These are phyloP conservation scores for Steinernema feltiae DNA, from an alignment of 1,140 invertebrate genomes.

Conservation along the genomic window DNA sequence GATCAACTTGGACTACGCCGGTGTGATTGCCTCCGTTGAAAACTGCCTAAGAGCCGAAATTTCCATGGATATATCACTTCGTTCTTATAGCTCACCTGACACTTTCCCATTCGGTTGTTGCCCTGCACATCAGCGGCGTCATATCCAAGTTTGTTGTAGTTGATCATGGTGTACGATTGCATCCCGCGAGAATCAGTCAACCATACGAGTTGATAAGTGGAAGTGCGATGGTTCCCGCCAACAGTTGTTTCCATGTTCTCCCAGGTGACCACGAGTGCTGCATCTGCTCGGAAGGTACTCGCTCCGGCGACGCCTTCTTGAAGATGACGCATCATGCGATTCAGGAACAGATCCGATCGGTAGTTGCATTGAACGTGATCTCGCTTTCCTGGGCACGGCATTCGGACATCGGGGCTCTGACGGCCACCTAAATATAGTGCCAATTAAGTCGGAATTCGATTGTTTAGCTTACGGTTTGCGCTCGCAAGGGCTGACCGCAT, in stretches of 20 bases:
- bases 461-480: not conserved
- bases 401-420: not conserved
- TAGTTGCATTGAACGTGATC: constrained; percentile 24
- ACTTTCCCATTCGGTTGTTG: constrained; percentile 29
- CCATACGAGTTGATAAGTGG: constrained; percentile 51
- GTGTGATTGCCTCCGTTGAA: constrained; percentile 57
- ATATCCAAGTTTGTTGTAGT: constrained; percentile 30
- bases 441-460: no score
- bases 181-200: constrained; percentile 25
- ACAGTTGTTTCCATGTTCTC: constrained; percentile 27
- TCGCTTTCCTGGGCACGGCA: constrained; percentile 16
- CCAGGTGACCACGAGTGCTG: constrained; percentile 31
- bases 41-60: constrained; percentile 38
- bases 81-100: constrained; percentile 12
- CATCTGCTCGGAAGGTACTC: constrained; percentile 28
- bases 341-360: constrained; percentile 24
- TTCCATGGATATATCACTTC: no score
- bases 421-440: not conserved
- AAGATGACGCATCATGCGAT: constrained; percentile 32
- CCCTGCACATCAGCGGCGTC: constrained; percentile 28
- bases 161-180: constrained; percentile 33
- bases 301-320: constrained; percentile 33
- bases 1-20: constrained; percentile 50
- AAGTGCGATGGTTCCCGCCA: not conserved
- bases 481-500: constrained; percentile 2